Base-by-base conservation (phyloP, 2,888 invertebrate genomes). In the Heliconius sara region DNA sequence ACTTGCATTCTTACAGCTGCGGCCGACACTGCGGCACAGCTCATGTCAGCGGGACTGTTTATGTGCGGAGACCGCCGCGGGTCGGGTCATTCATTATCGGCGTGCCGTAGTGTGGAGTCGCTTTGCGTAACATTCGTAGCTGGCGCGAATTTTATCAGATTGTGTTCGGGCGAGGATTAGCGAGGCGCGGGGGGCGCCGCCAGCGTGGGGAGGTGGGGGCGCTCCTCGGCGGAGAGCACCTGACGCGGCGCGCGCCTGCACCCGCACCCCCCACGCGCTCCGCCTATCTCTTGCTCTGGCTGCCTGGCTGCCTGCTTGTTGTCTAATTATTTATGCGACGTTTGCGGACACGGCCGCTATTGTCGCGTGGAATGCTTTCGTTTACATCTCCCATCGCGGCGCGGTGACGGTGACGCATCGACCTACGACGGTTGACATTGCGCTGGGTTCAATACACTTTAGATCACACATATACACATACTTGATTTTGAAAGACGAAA, bases 101-200 rank as follows among this genome's bases (percentile, higher is more conserved):
- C 85, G 88, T 89, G 90, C 92, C 89, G 91, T 93, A 91, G 92
- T 91, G 91, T 91, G 87, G 91, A 92, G 90, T 91, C 90, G 92
- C 91, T 94, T 93, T 93, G 94, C 94, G 94, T 95, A 94, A 94
- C 93, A 90, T 94, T 94, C 92, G 92, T 94, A 92, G 93, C 93
- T 94, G 95, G 94, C 95, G 95, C 94, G 95, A 95, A 95, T 93
- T 94, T 95, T 95, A 95, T 94, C 95, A 93, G 95, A 94, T 94
- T 92, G 93, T 93, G 89, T 94, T 93, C 91, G 92, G 92, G 91
- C 90, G 92, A 92, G 93, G 93, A 94, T 93, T 92, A 93, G 92
- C 86, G 84, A 92, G 91, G 91, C 88, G 91, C 88, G 91, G 87
- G 89, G 91, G 87, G 89, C 82, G 89, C 80, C 83, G 57, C 82